Conservation (phyloP, 1,140 invertebrate species). For the Copidosoma floridanum region DNA sequence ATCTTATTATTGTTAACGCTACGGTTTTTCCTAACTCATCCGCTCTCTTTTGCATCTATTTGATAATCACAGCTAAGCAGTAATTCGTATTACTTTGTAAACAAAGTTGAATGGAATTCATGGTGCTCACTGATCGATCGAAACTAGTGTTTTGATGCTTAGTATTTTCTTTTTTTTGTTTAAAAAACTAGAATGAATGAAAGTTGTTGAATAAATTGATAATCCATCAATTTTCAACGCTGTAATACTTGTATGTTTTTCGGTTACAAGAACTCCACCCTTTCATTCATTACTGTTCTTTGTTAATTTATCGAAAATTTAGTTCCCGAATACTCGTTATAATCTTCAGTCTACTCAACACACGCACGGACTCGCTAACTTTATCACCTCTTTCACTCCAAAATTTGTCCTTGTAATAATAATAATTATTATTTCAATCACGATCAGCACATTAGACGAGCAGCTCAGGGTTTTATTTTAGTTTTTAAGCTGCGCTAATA, state of each 20-base stretch:
- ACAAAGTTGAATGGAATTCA: too few species aligned
- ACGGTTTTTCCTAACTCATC: slow-evolving; percentile 25
- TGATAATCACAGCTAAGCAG: too few species aligned
- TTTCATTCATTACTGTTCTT: too few species aligned
- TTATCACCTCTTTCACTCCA: slow-evolving; percentile 15
- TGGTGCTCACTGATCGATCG: too few species aligned
- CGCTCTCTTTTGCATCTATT: slow-evolving; percentile 17
- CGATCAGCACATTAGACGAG: slow-evolving; percentile 8
- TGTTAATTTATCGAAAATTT: slow-evolving; percentile 12
- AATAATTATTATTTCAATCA: slow-evolving; percentile 12
- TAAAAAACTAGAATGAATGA: slow-evolving; percentile 15
- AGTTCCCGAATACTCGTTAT: slow-evolving; percentile 20
- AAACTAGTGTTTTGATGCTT: slow-evolving; percentile 8
- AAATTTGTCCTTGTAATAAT: too few species aligned
- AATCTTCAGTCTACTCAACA: slow-evolving; percentile 21
- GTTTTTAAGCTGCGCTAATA: slow-evolving; percentile 3
- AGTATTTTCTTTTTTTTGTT: slow-evolving; percentile 4
- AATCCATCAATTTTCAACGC: slow-evolving; percentile 20
- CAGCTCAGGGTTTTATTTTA: slow-evolving; percentile 8
- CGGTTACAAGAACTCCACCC: slow-evolving; percentile 4
- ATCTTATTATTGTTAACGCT: slow-evolving; percentile 27
- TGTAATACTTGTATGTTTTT: slow-evolving; percentile 20
- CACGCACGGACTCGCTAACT: slow-evolving; percentile 5
- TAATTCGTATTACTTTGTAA: slow-evolving; percentile 9
- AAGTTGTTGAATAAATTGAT: slow-evolving; percentile 21